Evolutionary conservation across 35 echinoderm and acorn worm species (phyloP).

Genomic region (Anneissia japonica): DNA sequence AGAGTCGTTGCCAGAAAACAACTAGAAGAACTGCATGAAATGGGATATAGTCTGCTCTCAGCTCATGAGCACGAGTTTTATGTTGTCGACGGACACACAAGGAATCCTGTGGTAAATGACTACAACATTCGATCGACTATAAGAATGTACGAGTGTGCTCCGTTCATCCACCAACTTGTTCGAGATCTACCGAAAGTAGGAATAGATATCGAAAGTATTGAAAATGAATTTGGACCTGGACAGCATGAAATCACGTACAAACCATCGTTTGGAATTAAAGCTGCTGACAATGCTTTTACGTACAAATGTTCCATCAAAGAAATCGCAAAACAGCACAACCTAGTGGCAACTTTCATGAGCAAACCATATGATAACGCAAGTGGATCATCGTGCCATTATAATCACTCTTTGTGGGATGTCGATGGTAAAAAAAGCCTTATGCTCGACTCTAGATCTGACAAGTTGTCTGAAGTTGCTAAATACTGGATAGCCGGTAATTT

Average conservation of each 20-base stretch:
- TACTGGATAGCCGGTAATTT: slow-evolving; percentile 58
- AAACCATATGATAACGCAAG: slow-evolving; percentile 28
- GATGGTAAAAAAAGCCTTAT: slow-evolving; percentile 15
- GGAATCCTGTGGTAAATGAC: not conserved
- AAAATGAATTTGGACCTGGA: slow-evolving; percentile 21
- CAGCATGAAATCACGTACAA: slow-evolving; percentile 53
- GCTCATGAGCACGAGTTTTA: slow-evolving; percentile 21
- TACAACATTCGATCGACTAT: not conserved
- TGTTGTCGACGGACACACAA: not conserved
- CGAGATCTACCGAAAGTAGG: slow-evolving; percentile 27
- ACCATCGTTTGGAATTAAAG: slow-evolving; percentile 50
- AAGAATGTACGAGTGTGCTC: slow-evolving; percentile 5
- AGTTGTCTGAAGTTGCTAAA: slow-evolving; percentile 39
- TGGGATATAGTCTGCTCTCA: slow-evolving; percentile 28
- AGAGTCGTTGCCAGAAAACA: slow-evolving; percentile 20
- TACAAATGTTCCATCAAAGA: slow-evolving; percentile 60
- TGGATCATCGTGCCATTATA: slow-evolving; percentile 43
- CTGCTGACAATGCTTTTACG: slow-evolving; percentile 59
- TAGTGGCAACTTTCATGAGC: slow-evolving; percentile 36
- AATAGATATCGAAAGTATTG: slow-evolving; percentile 38
- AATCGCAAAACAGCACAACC: slow-evolving; percentile 42
- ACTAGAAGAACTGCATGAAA: not conserved
- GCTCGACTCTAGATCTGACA: slow-evolving; percentile 33
- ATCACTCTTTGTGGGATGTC: slow-evolving; percentile 59
- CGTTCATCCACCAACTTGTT: slow-evolving; percentile 30